These are phyloP conservation scores for Halesus radiatus DNA, from an alignment of 1,140 invertebrate species.

Conservation along the genomic window DNA sequence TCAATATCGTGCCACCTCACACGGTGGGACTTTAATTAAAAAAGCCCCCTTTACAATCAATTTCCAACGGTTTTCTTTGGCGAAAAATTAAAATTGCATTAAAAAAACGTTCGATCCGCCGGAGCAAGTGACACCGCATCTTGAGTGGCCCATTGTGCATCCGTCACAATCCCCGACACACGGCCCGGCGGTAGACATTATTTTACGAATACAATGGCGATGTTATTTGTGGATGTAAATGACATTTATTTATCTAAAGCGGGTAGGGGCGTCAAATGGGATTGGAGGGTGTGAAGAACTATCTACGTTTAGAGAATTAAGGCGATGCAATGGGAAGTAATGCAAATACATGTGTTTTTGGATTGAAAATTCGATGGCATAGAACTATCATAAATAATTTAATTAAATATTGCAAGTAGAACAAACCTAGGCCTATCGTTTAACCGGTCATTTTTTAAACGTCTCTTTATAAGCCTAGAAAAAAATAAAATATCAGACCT, in stretches of 20 bases:
- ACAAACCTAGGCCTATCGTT: too few species aligned
- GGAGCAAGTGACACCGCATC: slow-evolving; percentile 41
- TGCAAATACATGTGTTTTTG: too few species aligned
- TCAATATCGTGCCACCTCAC: too few species aligned
- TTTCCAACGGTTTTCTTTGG: slow-evolving; percentile 16
- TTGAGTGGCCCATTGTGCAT: slow-evolving; percentile 44
- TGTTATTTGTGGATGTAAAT: slow-evolving; percentile 54
- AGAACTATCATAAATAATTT: too few species aligned
- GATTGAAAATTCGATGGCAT: too few species aligned
- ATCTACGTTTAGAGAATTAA: too few species aligned
- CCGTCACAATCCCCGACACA: slow-evolving; percentile 22
- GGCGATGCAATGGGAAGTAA: too few species aligned
- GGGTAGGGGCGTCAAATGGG: neutral
- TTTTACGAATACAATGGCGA: slow-evolving; percentile 37
- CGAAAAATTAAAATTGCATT: slow-evolving; percentile 40
- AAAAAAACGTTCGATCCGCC: slow-evolving; percentile 27
- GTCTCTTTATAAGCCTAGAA: too few species aligned
- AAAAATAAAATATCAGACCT: too few species aligned
- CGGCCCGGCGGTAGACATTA: slow-evolving; percentile 13
- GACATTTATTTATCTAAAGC: slow-evolving; percentile 55
- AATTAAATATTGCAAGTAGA: too few species aligned
- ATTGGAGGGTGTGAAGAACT: too few species aligned
- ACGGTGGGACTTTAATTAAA: neutral
- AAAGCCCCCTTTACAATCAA: slow-evolving; percentile 14
- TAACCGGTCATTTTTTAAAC: too few species aligned